phyloP scores from a whole-genome alignment of 2,797 vertebrate genomes.

The Rhinatrema bivittatum region DNA sequence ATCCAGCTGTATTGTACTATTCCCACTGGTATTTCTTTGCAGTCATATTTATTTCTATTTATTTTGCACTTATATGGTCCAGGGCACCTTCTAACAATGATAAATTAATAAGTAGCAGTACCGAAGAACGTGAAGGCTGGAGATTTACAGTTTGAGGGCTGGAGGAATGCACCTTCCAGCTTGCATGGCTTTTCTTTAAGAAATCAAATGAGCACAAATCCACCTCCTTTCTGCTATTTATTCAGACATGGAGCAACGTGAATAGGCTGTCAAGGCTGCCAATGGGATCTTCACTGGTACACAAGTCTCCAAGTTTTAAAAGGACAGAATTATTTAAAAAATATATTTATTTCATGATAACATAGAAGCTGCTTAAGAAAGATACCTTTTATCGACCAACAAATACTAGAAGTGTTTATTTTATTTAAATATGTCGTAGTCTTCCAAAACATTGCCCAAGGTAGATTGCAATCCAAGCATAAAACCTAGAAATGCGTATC shows the following conservation, averaged over 20 bases:
- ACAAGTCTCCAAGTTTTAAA: slow-evolving; percentile 12
- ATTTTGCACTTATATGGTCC: too few relatives aligned
- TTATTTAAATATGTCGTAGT: too few relatives aligned
- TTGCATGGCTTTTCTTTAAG: slow-evolving; percentile 26
- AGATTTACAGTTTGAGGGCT: slow-evolving; percentile 23
- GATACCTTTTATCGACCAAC: too few relatives aligned
- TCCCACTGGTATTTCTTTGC: slow-evolving; percentile 7
- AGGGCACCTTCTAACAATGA: too few relatives aligned
- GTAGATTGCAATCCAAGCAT: too few relatives aligned
- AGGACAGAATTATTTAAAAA: too few relatives aligned
- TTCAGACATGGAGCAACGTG: slow-evolving; percentile 22
- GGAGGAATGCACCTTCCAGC: slow-evolving; percentile 5
- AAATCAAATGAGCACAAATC: slow-evolving; percentile 1
- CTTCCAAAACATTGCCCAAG: too few relatives aligned
- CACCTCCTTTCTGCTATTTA: slow-evolving; percentile 11
- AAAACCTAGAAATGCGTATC: too few relatives aligned
- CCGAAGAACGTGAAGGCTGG: too few relatives aligned
- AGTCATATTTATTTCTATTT: slow-evolving; percentile 24
- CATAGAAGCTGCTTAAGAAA: too few relatives aligned
- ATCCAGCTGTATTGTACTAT: not conserved
- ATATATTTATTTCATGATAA: not conserved
- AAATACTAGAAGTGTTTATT: too few relatives aligned
- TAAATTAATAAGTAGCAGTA: too few relatives aligned
- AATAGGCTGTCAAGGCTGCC: slow-evolving; percentile 18
- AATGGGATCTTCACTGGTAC: slow-evolving; percentile 12